A percentile compares a stretch with the other conserved stretches of the same genome.
phyloP scores from a whole-genome alignment of 2,888 invertebrate species.

The Microctonus aethiopoides region DNA sequence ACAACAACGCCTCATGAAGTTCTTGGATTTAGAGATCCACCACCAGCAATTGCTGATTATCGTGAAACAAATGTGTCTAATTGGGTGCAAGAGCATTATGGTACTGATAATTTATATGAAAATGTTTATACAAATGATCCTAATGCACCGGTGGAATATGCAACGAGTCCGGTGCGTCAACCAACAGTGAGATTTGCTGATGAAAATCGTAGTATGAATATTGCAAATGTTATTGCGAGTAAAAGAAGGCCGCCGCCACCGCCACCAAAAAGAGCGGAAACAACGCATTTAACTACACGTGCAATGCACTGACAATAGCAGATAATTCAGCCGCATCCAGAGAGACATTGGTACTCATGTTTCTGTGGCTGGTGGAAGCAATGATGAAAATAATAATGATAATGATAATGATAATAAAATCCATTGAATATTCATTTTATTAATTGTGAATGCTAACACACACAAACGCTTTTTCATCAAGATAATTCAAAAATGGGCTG shows the following conservation, averaged over 20 bases:
- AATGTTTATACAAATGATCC: slow-evolving; percentile 73
- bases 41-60: slow-evolving; percentile 76
- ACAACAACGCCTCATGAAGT: slow-evolving; percentile 93
- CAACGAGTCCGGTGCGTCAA: slow-evolving; percentile 59
- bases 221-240: slow-evolving; percentile 63
- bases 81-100: slow-evolving; percentile 91
- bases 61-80: slow-evolving; percentile 88
- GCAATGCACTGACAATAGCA: slow-evolving; percentile 67
- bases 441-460: background rate
- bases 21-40: slow-evolving; percentile 87
- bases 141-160: slow-evolving; percentile 68
- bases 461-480: background rate
- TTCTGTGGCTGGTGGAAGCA: slow-evolving; percentile 62
- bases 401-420: background rate
- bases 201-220: slow-evolving; percentile 62
- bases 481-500: background rate
- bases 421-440: background rate
- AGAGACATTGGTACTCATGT: slow-evolving; percentile 60
- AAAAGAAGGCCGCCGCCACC: slow-evolving; percentile 87
- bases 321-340: slow-evolving; percentile 58
- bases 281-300: slow-evolving; percentile 80
- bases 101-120: slow-evolving; percentile 79
- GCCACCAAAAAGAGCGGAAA: slow-evolving; percentile 89
- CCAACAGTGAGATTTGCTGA: slow-evolving; percentile 56
- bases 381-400: background rate